Base-by-base conservation (phyloP, 2,888 invertebrate species). In the Actias luna region DNA sequence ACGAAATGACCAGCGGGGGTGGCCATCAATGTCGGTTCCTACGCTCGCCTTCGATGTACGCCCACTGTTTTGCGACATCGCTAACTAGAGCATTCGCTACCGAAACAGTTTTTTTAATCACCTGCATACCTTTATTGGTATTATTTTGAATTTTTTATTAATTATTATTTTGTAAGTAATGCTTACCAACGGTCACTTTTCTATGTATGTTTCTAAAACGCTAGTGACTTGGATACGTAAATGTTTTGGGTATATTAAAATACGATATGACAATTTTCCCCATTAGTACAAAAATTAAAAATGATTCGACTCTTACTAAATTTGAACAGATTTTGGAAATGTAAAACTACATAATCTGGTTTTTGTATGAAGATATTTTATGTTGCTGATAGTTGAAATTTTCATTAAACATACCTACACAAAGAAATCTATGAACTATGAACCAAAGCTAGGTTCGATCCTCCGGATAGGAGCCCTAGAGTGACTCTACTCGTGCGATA, bases 81-180 rank as follows among this genome's bases (percentile, higher is more conserved):
- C 78, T 76, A 89, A 85, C 88, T 89, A 73, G 89, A 88, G 85
- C 88, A 86, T 78, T 85, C 77, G 83, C 84, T 85, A 83, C 84
- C 78, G 77, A 84, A 83, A 81, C 79, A 72, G 75, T 74, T 80
- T 86, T 82, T 84, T 84, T 78, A 80, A 86, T 84, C 81, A 83
- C 81, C 79, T 76, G 77, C 76, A 72, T 76, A 74, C 76, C 73
- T 77, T 81, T 83, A 82, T 82, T 74, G 71, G 70, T 58, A 64
- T 63, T 62, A 70, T 68, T 58, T 69, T 69, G 67, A 71, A 75
- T 75, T 74, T 73, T 76, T 78, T 77, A 70, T 77, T 69, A 72
- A 72, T 70, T 59, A 18, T 59, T 22, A 36, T 59, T 2, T 29
- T 12, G 5, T 27, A 27, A 8, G 4, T 16, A 52, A 27, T 29